Percentiles rank a stretch among this genome's conserved stretches.
These are phyloP conservation scores for Sclerurus mexicanus DNA, from an alignment of 2,113 vertebrate genomes.

Conservation along the genomic window DNA sequence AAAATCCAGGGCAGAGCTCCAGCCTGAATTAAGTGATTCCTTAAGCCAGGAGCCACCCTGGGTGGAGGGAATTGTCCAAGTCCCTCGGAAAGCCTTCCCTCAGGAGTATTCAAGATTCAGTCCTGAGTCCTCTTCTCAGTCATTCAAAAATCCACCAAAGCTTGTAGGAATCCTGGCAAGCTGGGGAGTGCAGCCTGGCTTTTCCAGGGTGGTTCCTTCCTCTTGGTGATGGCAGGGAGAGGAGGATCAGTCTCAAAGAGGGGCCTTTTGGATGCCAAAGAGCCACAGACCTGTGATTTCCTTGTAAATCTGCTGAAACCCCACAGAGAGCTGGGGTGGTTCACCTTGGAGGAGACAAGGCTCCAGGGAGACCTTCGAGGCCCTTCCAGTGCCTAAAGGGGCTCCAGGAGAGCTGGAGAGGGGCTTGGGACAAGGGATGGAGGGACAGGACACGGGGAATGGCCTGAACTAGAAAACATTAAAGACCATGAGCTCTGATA, in stretches of 20 bases:
- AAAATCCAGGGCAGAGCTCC: background rate
- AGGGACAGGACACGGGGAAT: background rate
- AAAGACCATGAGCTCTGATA: background rate
- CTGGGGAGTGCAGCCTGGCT: background rate
- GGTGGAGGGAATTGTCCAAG: background rate
- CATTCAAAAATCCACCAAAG: background rate
- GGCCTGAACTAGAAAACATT: background rate
- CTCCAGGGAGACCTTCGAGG: background rate
- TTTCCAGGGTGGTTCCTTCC: background rate
- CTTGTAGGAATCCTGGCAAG: background rate
- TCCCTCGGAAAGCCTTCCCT: background rate
- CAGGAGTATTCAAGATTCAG: background rate
- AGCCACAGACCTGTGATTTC: background rate
- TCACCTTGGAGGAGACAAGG: background rate
- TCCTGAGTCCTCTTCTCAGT: background rate
- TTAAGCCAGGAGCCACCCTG: rapidly evolving
- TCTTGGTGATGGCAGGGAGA: background rate
- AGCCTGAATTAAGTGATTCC: background rate
- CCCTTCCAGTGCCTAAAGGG: background rate
- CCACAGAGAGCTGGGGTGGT: background rate
- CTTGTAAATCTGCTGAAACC: background rate
- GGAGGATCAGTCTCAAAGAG: background rate
- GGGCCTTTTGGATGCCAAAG: background rate
- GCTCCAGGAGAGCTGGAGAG: background rate
- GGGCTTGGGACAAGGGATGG: background rate